These are phyloP conservation scores for Corydoras sp. DNA, from an alignment of 2,113 vertebrate genomes.

Conservation along the genomic window DNA sequence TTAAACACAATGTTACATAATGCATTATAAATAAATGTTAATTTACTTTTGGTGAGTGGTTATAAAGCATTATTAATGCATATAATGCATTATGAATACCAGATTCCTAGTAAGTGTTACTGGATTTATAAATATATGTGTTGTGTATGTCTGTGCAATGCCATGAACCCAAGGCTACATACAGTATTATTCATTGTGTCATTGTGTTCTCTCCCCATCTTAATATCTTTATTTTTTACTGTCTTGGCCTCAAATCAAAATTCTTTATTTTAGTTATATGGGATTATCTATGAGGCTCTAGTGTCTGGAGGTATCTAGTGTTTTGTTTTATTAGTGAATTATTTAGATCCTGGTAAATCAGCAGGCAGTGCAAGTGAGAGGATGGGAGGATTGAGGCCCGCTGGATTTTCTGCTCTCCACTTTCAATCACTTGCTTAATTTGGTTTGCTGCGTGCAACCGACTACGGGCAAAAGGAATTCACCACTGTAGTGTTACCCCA, in stretches of 20 bases:
- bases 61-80: too few species aligned
- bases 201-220: constrained; percentile 68
- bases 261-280: constrained; percentile 68
- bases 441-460: constrained; percentile 57
- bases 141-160: constrained; percentile 52
- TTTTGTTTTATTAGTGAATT: constrained; percentile 76
- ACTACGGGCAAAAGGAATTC: constrained; percentile 37
- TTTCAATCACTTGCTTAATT: constrained; percentile 66
- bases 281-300: constrained; percentile 67
- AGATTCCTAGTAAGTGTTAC: too few species aligned
- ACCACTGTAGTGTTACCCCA: constrained; percentile 53
- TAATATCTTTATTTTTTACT: constrained; percentile 73
- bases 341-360: constrained; percentile 61
- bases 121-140: too few species aligned
- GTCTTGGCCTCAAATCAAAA: constrained; percentile 67
- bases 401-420: constrained; percentile 53
- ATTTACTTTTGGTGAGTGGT: too few species aligned
- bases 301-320: constrained; percentile 69
- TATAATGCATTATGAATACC: too few species aligned
- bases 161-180: constrained; percentile 61
- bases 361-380: constrained; percentile 47
- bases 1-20: too few species aligned
- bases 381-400: constrained; percentile 42
- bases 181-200: constrained; percentile 63
- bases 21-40: too few species aligned